These are phyloP conservation scores for Orthochromis malagaraziensis DNA, from an alignment of 2,113 vertebrate species.

Conservation along the genomic window DNA sequence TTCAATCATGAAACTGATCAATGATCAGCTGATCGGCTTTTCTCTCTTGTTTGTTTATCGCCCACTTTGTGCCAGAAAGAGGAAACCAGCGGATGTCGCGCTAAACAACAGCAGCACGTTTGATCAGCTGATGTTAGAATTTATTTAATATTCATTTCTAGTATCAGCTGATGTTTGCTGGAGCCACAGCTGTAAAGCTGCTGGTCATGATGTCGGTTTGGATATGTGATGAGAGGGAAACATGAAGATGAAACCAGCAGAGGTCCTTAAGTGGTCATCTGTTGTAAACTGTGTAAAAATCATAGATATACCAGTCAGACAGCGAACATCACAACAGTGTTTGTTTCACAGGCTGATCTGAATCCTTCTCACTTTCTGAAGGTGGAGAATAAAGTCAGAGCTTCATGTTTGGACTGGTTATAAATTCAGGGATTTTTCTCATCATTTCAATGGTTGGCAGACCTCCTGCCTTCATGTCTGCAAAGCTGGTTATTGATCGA, in stretches of 20 bases:
- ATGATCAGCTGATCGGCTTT: too few species aligned
- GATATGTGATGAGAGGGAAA: neutral
- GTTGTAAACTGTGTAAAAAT: neutral
- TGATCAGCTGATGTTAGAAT: too few species aligned
- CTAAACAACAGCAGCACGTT: too few species aligned
- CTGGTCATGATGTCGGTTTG: neutral
- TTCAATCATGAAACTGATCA: neutral
- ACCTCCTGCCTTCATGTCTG: neutral
- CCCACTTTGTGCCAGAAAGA: too few species aligned
- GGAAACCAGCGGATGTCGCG: too few species aligned
- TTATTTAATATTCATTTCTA: too few species aligned
- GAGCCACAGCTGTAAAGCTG: neutral
- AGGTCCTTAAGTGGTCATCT: fast-evolving
- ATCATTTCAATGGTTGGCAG: neutral
- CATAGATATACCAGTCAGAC: neutral
- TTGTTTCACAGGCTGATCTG: neutral
- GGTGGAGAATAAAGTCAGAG: neutral
- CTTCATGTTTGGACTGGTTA: neutral
- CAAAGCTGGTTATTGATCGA: neutral
- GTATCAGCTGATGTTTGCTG: too few species aligned
- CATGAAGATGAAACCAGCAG: fast-evolving
- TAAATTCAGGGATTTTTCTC: neutral
- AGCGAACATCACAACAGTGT: neutral
- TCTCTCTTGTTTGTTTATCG: too few species aligned
- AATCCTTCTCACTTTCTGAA: neutral